A percentile compares a stretch with the other conserved stretches of the same genome.
These are phyloP conservation scores for Patella pellucida DNA, from an alignment of 2,888 invertebrate genomes.

Conservation along the genomic window DNA sequence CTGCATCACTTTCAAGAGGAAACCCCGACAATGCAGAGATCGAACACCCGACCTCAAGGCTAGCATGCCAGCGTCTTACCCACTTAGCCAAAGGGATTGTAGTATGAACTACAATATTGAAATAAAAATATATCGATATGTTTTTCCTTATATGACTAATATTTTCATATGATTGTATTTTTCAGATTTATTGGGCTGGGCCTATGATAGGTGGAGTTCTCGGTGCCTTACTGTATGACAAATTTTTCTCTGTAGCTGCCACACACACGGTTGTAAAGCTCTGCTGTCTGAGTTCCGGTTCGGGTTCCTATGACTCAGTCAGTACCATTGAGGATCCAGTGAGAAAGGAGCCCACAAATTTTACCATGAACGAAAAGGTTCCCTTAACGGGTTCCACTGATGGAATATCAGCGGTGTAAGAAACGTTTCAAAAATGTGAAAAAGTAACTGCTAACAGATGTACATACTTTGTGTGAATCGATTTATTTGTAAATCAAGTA, in stretches of 20 bases:
- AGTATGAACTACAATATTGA: neutral
- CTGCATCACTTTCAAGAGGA: too few species aligned
- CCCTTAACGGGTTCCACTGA: neutral
- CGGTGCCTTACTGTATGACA: constrained; percentile 46
- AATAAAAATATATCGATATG: neutral
- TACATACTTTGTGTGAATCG: too few species aligned
- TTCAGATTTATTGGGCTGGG: constrained; percentile 54
- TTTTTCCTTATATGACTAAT: neutral
- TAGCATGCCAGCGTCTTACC: too few species aligned
- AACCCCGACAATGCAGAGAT: too few species aligned
- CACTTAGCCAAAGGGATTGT: too few species aligned
- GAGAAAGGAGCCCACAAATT: neutral
- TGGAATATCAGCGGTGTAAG: neutral
- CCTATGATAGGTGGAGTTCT: constrained; percentile 43
- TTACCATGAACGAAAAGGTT: neutral
- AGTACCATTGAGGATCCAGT: constrained; percentile 5
- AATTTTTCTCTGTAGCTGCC: constrained; percentile 39
- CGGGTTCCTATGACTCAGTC: constrained; percentile 15
- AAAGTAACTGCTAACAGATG: too few species aligned
- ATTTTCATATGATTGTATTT: neutral
- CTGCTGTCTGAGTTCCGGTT: constrained; percentile 15
- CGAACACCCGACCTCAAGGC: too few species aligned
- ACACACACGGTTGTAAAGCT: neutral
- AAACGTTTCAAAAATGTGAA: too few species aligned
- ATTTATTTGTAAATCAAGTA: too few species aligned